Evolutionary conservation across 2,113 vertebrate genomes (phyloP), one percentile per base, ranked within the genome.

Genomic region (Mobula hypostoma): DNA sequence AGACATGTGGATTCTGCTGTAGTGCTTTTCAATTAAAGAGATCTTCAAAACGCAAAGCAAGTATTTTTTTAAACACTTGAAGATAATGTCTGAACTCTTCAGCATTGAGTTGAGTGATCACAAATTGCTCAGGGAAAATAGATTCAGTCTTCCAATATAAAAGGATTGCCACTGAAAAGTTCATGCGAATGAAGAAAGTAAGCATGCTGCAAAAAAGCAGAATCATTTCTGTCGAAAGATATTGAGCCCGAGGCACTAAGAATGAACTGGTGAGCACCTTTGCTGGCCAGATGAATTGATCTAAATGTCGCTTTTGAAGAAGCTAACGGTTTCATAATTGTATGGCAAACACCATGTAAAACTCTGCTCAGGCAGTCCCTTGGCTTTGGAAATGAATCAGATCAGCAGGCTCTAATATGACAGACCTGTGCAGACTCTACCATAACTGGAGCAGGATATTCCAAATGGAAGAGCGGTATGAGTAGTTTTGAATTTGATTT

Each of bases 61-160:
- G 21, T 85, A 29, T 61, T 58, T 61, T 83, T 85, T 58, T 82
- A 82, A 36, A 56, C 11, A 11, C 40, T 58, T 56, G 48, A 56
- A 58, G 78, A 58, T 83, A 83, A 83, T 83, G 48, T 83, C 82
- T 85, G 82, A 85, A 85, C 9, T 85, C 48, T 85, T 85, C 82
- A 85, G 27, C 56, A 0, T 83, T 58, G 82, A 12, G 9, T 85
- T 85, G 82, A 82, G 36, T 85, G 82, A 19, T 2, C 82, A 58
- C 48, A 85, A 85, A 58, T 85, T 5, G 48, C 48, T 11, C 27
- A 48, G 72, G 17, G 40, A 85, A 85, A 85, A 29, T 85, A 56
- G 56, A 58, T 85, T 58, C 82, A 85, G 48, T 85, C 82, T 61
- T 58, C 48, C 56, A 85, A 24, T 85, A 85, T 85, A 58, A 85